Base-by-base conservation (phyloP, 2,888 invertebrate species). In the Keiferia lycopersicella region DNA sequence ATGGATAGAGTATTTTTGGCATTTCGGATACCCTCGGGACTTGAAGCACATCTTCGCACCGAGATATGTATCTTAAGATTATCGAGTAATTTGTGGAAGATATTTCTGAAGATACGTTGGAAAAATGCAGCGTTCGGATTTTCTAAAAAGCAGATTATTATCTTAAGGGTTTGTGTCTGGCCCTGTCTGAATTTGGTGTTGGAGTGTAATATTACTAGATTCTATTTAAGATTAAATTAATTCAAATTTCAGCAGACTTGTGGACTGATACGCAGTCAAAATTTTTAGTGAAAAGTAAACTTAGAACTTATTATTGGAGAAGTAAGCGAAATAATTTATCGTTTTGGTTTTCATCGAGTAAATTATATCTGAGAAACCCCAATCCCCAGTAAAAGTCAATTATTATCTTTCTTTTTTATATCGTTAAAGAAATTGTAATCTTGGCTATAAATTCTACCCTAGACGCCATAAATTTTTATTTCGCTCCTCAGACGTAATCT, bases 1-100 rank as follows among this genome's bases (percentile, higher is more conserved):
- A 73, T 74, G 73, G 71, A 64, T 65, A 63, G 67, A 71, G 70
- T 69, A 71, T 73, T 69, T 75, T 67, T 63, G 73, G 63, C n/a
- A 20, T 59, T n/a, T 58, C 41, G 14, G 34, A 53, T 53, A n/a
- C 64, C 60, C 62, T 65, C 12, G 45, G 38, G 59, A 20, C 22
- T 56, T 26, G 16, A 30, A 45, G 20, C 22, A 22, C 26, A 22
- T 10, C 34, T 4, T 34, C 34, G 3, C 34, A 34, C 20, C 20
- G 0, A 11, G 64, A 65, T 62, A 45, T 65, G 62, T 65, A 65
- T 65, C 63, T 65, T 14, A 45, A 65, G 30, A 59, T 51, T 62
- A 65, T 62, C 59, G 8, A 50, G 30, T 30, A 30, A 4, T 26
- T 34, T 30, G 61, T 26, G 61, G 61, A 50, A 57, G 57, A 57